phyloP scores from a whole-genome alignment of 35 echinoderm and acorn worm species.

The Heliocidaris tuberculata region DNA sequence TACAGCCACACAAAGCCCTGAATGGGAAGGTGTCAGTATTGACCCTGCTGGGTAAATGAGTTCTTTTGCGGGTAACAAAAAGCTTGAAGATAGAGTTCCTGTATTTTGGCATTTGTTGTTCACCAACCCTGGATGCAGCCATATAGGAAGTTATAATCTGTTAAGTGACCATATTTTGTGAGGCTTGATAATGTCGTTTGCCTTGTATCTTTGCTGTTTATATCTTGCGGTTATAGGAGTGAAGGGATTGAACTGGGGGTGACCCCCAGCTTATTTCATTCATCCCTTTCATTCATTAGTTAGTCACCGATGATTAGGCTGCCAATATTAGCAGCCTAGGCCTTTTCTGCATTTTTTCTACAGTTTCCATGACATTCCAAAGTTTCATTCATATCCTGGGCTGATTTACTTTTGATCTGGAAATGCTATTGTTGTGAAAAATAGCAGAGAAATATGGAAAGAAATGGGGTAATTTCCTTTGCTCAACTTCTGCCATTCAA shows the following conservation, averaged over 20 bases:
- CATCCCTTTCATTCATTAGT: constrained; percentile 15
- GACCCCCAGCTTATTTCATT: background rate
- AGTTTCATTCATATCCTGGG: background rate
- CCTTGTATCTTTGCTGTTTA: background rate
- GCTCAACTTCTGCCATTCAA: background rate
- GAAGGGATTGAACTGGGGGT: background rate
- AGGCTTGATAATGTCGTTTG: background rate
- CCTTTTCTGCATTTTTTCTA: background rate
- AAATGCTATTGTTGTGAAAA: background rate
- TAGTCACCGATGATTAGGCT: constrained; percentile 35
- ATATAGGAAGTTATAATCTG: background rate
- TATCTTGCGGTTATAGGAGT: background rate
- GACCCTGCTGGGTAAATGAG: background rate
- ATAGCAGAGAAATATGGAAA: background rate
- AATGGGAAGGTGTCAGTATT: background rate
- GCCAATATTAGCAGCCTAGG: background rate
- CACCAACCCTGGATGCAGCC: background rate
- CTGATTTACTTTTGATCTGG: background rate
- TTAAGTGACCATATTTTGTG: background rate
- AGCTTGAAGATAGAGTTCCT: background rate
- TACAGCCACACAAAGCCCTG: background rate
- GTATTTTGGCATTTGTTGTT: background rate
- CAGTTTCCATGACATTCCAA: background rate
- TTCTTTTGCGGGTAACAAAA: background rate
- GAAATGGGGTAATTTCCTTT: constrained; percentile 14